phyloP scores from a whole-genome alignment of 2,113 vertebrate species.

The Eudyptes chrysolophus region DNA sequence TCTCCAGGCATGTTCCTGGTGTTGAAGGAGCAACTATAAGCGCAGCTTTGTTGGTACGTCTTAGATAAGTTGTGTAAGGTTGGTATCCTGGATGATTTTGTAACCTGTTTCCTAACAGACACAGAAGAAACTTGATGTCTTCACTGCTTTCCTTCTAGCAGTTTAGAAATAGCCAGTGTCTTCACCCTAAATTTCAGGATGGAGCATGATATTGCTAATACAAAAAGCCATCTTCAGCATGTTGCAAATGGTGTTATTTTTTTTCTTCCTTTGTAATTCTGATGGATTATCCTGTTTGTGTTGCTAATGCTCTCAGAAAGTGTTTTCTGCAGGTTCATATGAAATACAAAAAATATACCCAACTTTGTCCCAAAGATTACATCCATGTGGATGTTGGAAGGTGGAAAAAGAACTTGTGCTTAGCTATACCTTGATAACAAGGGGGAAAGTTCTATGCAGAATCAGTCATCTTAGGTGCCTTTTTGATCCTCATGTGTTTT shows the following conservation, averaged over 20 bases:
- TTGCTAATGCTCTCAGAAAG: not conserved
- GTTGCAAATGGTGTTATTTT: not conserved
- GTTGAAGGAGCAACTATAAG: not conserved
- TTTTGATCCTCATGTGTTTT: not conserved
- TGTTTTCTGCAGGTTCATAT: not conserved
- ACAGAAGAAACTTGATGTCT: not conserved
- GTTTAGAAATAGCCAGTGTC: not conserved
- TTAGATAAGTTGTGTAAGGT: not conserved
- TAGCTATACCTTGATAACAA: not conserved
- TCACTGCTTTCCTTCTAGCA: not conserved
- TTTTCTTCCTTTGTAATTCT: not conserved
- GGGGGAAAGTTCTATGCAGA: not conserved
- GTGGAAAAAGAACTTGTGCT: not conserved
- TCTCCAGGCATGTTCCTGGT: not conserved
- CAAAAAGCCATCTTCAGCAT: not conserved
- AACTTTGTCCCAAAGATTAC: not conserved
- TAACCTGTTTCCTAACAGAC: not conserved
- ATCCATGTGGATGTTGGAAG: not conserved
- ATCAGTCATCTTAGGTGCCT: not conserved
- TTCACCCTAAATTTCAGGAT: not conserved
- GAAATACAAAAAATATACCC: not conserved
- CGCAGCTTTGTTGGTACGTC: not conserved
- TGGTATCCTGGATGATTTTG: not conserved
- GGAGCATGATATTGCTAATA: not conserved
- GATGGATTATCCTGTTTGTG: not conserved